These are phyloP conservation scores for Pygocentrus nattereri DNA, from an alignment of 2,797 vertebrate species.

Conservation along the genomic window DNA sequence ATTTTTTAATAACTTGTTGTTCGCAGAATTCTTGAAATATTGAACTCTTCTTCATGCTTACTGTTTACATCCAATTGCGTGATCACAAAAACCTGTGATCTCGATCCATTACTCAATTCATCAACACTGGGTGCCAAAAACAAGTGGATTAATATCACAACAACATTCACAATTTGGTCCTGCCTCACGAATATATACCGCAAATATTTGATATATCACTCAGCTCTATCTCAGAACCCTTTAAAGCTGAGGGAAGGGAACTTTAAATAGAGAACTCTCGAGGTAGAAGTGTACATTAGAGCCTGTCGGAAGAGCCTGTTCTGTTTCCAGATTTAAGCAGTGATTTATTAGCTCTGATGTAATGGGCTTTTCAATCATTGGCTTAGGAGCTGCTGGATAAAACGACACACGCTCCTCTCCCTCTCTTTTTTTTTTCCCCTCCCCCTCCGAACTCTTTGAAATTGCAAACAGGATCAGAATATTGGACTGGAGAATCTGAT, in stretches of 20 bases:
- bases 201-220: too few relatives aligned
- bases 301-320: neutral
- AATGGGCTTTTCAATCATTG: constrained; percentile 77
- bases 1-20: too few relatives aligned
- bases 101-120: too few relatives aligned
- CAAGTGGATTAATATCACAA: too few relatives aligned
- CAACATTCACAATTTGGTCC: too few relatives aligned
- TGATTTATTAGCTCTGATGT: constrained; percentile 70
- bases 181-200: too few relatives aligned
- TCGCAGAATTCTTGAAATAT: too few relatives aligned
- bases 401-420: constrained; percentile 62
- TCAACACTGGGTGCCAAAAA: too few relatives aligned
- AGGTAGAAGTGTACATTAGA: constrained; percentile 24
- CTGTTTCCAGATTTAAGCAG: constrained; percentile 13
- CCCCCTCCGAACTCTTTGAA: constrained; percentile 55
- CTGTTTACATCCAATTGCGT: too few relatives aligned
- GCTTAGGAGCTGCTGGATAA: constrained; percentile 72
- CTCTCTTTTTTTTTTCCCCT: constrained; percentile 24
- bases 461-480: constrained; percentile 57
- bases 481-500: constrained; percentile 25
- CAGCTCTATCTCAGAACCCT: neutral
- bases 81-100: too few relatives aligned
- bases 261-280: constrained; percentile 28
- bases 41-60: too few relatives aligned
- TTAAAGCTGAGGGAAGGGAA: neutral